phyloP scores from a whole-genome alignment of 2,113 vertebrate genomes.

The Pseudorasbora parva region DNA sequence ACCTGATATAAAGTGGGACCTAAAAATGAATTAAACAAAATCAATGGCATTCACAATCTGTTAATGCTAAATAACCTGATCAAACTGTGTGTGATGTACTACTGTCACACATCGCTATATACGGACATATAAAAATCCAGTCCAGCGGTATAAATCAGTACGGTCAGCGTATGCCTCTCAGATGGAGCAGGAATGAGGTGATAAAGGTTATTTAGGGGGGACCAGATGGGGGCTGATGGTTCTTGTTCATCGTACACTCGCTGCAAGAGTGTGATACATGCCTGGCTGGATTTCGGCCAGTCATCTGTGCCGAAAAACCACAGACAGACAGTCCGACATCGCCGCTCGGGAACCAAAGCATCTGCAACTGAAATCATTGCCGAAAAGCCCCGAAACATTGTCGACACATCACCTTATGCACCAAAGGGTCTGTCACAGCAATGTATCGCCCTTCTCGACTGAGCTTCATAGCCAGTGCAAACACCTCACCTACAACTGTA shows the following conservation, averaged over 20 bases:
- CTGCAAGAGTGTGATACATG: slow-evolving; percentile 45
- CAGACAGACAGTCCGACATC: slow-evolving; percentile 31
- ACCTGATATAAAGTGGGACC: too few relatives aligned
- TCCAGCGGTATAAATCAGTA: not conserved
- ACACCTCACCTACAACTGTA: not conserved
- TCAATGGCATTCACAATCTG: not conserved
- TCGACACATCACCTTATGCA: slow-evolving; percentile 18
- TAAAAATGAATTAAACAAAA: not conserved
- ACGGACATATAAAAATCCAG: not conserved
- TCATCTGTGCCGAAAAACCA: slow-evolving; percentile 35
- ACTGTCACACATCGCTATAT: not conserved
- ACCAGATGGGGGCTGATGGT: slow-evolving; percentile 42
- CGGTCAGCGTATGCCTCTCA: not conserved
- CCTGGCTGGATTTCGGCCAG: slow-evolving; percentile 43
- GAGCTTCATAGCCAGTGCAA: not conserved
- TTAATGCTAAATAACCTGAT: not conserved
- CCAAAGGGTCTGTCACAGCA: slow-evolving; percentile 20
- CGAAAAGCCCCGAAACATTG: slow-evolving; percentile 23
- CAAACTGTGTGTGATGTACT: not conserved
- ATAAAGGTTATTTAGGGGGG: slow-evolving; percentile 48
- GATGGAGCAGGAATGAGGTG: slow-evolving; percentile 28
- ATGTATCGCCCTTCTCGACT: not conserved
- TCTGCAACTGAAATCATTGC: slow-evolving; percentile 35
- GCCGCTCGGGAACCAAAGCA: slow-evolving; percentile 30
- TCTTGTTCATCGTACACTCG: slow-evolving; percentile 33